Evolutionary conservation across 1,140 invertebrate species (phyloP).

Genomic region (Physella acuta): DNA sequence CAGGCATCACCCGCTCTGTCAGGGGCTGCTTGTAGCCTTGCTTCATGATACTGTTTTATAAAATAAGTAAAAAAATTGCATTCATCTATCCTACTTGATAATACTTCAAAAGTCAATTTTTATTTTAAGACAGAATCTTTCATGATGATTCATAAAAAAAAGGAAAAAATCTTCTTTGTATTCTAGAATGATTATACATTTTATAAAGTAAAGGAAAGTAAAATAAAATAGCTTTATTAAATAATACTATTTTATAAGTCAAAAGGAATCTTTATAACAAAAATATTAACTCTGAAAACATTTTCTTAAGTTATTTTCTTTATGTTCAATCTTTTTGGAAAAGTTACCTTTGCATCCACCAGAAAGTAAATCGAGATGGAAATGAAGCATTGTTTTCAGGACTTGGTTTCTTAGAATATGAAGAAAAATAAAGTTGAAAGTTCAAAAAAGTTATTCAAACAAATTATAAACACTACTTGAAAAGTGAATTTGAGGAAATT

Average conservation of each 20-base stretch:
- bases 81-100: too few relatives aligned
- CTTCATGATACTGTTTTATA: slow-evolving; percentile 28
- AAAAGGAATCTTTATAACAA: too few relatives aligned
- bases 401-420: slow-evolving; percentile 68
- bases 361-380: slow-evolving; percentile 81
- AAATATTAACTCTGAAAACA: too few relatives aligned
- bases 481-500: too few relatives aligned
- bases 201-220: not conserved
- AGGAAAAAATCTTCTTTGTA: not conserved
- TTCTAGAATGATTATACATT: not conserved
- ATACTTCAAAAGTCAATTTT: too few relatives aligned
- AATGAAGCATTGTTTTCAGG: slow-evolving; percentile 85
- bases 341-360: slow-evolving; percentile 79
- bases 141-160: not conserved
- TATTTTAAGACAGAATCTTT: not conserved
- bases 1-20: slow-evolving; percentile 82
- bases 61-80: not conserved
- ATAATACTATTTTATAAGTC: too few relatives aligned
- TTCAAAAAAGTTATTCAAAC: too few relatives aligned
- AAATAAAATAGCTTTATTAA: not conserved
- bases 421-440: too few relatives aligned
- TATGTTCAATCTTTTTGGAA: not conserved
- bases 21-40: slow-evolving; percentile 68
- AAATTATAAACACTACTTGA: too few relatives aligned
- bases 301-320: too few relatives aligned